Evolutionary conservation across 2,113 vertebrate genomes (phyloP), one percentile per base, ranked within the genome.

Genomic region (Cottus gobio): DNA sequence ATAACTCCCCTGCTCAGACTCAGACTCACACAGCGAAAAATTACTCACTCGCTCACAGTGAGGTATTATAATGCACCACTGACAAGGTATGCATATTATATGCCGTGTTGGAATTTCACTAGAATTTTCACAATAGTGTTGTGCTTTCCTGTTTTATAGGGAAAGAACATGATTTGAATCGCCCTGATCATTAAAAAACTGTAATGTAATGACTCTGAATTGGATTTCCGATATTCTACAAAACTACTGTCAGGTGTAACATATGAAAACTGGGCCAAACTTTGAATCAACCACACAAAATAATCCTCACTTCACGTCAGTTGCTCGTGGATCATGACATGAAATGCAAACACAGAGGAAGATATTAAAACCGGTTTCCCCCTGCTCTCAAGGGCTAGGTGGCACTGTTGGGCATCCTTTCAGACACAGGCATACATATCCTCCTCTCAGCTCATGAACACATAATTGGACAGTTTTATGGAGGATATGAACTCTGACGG

Each of bases 401-500:
- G 93, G 93, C 93, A 93, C 86, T 93, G 93, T 93, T 91, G 92
- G 87, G 91, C 87, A 90, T 93, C 81, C 79, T 94, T 94, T 94
- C 88, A 89, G 42, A 85, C 80, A 71, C 77, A 60, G 0, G 76
- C 89, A 85, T 76, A 86, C 86, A 90, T 74, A 90, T 82, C 83
- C 85, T 87, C 80, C 87, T 80, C 85, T 89, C 85, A 77, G 91
- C 93, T 93, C 91, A 89, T 86, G 90, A 91, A 90, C 92, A 89
- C 89, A 92, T 92, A 91, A 94, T 92, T 93, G 91, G 93, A 94
- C 93, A 94, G 92, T 92, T 93, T 94, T 93, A 93, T 93, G 85
- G 91, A 92, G 92, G 90, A 94, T 94, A 93, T 93, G 89, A 94
- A 94, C 93, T 94, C 93, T 92, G 93, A 93, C 93, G 92, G 87